A percentile compares a stretch with the other conserved stretches of the same genome.
phyloP scores from a whole-genome alignment of 2,113 vertebrate species.

The Scophthalmus maximus region DNA sequence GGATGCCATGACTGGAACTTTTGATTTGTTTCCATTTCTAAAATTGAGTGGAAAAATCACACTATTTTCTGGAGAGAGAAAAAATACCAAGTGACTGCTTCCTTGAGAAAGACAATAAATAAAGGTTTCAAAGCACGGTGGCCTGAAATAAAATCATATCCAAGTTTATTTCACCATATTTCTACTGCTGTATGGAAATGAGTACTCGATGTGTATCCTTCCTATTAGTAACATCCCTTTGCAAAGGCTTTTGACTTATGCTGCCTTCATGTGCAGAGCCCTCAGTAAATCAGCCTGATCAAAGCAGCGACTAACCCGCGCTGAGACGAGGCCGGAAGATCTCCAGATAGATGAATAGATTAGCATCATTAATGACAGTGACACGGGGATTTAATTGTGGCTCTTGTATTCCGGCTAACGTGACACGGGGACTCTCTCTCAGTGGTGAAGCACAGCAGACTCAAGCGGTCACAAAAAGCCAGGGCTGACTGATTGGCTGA shows the following conservation, averaged over 20 bases:
- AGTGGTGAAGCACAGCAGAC: constrained; percentile 22
- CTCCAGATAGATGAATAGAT: constrained; percentile 70
- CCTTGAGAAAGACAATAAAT: background rate
- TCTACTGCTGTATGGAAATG: background rate
- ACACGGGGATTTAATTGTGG: constrained; percentile 71
- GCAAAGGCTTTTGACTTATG: constrained; percentile 44
- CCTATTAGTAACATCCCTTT: constrained; percentile 2
- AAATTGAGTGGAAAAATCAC: constrained; percentile 14
- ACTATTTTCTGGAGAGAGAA: constrained; percentile 3
- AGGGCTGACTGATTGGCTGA: constrained; percentile 61
- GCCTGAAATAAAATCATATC: background rate
- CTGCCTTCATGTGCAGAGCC: constrained; percentile 43
- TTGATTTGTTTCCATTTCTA: constrained; percentile 36
- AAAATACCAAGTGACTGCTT: background rate
- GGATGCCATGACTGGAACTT: constrained; percentile 34
- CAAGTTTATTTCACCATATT: background rate
- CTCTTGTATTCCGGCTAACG: constrained; percentile 60
- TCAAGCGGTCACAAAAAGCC: constrained; percentile 32
- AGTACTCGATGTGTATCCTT: background rate
- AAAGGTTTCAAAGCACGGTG: background rate
- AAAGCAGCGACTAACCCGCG: constrained; percentile 54
- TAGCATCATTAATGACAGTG: constrained; percentile 70
- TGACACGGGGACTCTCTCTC: constrained; percentile 51
- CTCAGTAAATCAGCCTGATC: constrained; percentile 42
- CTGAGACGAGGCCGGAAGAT: constrained; percentile 58